These are phyloP conservation scores for Lophius americanus DNA, from an alignment of 2,797 vertebrate genomes.

Conservation along the genomic window DNA sequence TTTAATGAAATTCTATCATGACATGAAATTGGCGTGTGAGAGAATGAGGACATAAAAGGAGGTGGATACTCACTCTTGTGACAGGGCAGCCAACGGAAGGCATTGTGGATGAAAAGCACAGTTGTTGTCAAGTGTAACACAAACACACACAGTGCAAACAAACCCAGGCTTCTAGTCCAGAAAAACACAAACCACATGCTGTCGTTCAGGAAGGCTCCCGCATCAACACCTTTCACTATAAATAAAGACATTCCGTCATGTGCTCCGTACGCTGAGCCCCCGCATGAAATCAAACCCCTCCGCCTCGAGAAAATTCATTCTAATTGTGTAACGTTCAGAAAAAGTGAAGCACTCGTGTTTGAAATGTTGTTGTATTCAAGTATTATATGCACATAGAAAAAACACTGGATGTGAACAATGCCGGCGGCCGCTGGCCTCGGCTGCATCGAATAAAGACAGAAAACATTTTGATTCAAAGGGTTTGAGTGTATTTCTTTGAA, in stretches of 20 bases:
- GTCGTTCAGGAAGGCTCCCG: slow-evolving; percentile 25
- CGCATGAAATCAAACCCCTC: slow-evolving; percentile 25
- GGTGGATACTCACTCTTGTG: slow-evolving; percentile 91
- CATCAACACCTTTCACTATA: slow-evolving; percentile 30
- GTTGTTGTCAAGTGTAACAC: slow-evolving; percentile 80
- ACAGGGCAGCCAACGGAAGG: slow-evolving; percentile 88
- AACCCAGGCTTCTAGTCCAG: slow-evolving; percentile 71
- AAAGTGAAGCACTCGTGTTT: slow-evolving; percentile 59
- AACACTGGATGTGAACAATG: slow-evolving; percentile 54
- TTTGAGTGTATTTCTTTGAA: slow-evolving; percentile 78
- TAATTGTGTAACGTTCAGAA: slow-evolving; percentile 49
- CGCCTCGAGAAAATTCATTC: slow-evolving; percentile 32
- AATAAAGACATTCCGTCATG: not conserved
- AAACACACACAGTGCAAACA: slow-evolving; percentile 69
- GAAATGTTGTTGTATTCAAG: slow-evolving; percentile 75
- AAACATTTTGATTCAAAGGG: slow-evolving; percentile 82
- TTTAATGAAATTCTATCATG: not conserved
- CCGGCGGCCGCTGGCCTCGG: slow-evolving; percentile 29
- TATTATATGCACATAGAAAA: slow-evolving; percentile 67
- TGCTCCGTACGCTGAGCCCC: no score
- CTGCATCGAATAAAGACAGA: slow-evolving; percentile 77
- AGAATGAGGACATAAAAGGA: slow-evolving; percentile 16
- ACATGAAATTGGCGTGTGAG: not conserved
- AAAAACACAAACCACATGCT: slow-evolving; percentile 82
- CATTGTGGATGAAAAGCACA: slow-evolving; percentile 89